These are phyloP conservation scores for Asarcornis scutulata DNA, from an alignment of 2,113 vertebrate species.

Conservation along the genomic window DNA sequence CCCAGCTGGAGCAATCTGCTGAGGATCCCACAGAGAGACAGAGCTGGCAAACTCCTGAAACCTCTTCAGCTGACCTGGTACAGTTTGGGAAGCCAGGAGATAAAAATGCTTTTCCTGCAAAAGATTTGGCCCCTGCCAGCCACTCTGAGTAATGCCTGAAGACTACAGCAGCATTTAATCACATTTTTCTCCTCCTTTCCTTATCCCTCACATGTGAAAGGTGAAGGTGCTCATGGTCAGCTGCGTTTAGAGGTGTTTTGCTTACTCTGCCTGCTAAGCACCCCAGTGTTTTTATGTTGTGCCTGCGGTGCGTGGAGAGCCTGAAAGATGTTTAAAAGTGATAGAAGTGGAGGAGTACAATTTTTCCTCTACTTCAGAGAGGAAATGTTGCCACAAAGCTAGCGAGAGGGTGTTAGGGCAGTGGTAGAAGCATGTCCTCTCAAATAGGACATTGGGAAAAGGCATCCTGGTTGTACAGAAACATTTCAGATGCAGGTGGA, in stretches of 20 bases:
- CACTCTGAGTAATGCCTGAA: neutral
- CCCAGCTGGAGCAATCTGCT: constrained; percentile 65
- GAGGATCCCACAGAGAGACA: constrained; percentile 41
- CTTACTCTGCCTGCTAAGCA: neutral
- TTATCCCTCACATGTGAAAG: neutral
- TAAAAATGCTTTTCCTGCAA: constrained; percentile 34
- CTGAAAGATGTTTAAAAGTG: neutral
- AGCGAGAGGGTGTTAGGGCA: neutral
- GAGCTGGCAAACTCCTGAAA: constrained; percentile 54
- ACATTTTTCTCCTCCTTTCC: neutral
- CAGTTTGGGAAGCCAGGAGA: neutral
- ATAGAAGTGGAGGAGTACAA: neutral
- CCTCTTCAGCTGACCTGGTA: constrained; percentile 51
- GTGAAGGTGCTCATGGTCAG: neutral
- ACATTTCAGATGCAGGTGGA: neutral
- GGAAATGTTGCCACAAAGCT: neutral
- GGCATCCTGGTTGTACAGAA: neutral
- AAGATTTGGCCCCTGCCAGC: neutral
- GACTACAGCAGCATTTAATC: neutral
- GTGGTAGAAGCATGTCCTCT: neutral
- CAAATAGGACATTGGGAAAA: neutral
- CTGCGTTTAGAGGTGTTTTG: neutral
- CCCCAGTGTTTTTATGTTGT: neutral
- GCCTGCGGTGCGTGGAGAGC: neutral
- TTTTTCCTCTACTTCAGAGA: neutral